These are phyloP conservation scores for Pipistrellus kuhlii DNA, from an alignment of 2,797 vertebrate species.

Conservation along the genomic window DNA sequence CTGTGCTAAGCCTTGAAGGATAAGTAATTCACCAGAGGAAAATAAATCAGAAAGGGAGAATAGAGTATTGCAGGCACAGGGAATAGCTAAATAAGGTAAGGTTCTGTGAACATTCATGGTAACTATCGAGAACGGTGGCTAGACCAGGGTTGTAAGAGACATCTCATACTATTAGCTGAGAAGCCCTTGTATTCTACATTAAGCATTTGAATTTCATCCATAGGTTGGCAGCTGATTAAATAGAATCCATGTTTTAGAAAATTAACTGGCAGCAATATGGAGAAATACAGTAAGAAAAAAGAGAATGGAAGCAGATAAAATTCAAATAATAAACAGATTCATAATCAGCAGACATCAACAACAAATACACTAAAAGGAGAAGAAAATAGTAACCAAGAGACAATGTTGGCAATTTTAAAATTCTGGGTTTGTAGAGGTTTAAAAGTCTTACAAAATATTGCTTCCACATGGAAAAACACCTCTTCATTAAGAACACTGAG, in stretches of 20 bases:
- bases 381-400: not conserved
- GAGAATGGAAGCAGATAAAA: not conserved
- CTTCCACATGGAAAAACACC: not conserved
- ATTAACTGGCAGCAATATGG: not conserved
- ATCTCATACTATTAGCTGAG: not conserved
- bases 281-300: slow-evolving; percentile 26
- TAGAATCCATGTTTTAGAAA: not conserved
- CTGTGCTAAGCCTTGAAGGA: slow-evolving; percentile 37
- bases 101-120: not conserved
- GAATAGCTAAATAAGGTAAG: not conserved
- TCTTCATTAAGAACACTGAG: not conserved
- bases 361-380: not conserved
- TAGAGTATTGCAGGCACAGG: not conserved
- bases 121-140: not conserved
- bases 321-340: slow-evolving; percentile 54
- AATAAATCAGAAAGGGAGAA: slow-evolving; percentile 34
- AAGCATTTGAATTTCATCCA: slow-evolving; percentile 16
- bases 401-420: not conserved
- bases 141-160: not conserved
- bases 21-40: slow-evolving; percentile 7
- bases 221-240: not conserved
- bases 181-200: not conserved
- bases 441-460: not conserved
- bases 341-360: not conserved
- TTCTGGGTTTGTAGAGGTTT: not conserved